Percentiles rank a stretch among this genome's conserved stretches.
Conservation (phyloP, 1,140 invertebrate species). For the Drosophila navojoa region DNA sequence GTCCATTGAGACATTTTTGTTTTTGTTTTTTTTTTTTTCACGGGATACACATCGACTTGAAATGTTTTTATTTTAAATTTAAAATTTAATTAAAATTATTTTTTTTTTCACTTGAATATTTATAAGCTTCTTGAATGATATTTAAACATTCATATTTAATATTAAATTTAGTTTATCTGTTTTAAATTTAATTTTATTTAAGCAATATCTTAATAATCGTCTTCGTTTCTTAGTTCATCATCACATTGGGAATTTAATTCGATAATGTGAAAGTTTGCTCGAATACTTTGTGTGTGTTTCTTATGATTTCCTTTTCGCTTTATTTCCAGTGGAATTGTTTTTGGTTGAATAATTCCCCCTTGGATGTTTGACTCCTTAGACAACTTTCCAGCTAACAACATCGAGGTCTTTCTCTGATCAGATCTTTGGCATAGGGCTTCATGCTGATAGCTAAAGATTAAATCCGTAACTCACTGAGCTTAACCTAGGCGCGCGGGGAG, state of each 20-base stretch:
- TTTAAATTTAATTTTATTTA: constrained; percentile 1
- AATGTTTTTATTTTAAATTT: background rate
- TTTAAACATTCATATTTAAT: constrained; percentile 14
- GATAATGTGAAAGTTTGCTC: constrained; percentile 35
- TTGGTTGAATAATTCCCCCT: constrained; percentile 27
- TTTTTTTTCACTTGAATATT: constrained; percentile 43
- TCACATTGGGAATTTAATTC: constrained; percentile 75
- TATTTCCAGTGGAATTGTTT: constrained; percentile 75
- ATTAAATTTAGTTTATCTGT: constrained; percentile 15
- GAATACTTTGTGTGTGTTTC: constrained; percentile 10
- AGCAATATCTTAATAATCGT: constrained; percentile 16
- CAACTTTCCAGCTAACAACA: constrained; percentile 1
- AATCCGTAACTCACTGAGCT: constrained; percentile 46
- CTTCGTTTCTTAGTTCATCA: constrained; percentile 30
- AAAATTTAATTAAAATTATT: constrained; percentile 37
- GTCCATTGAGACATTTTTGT: background rate
- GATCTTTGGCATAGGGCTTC: constrained; percentile 26
- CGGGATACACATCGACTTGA: background rate
- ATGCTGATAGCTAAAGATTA: constrained; percentile 49
- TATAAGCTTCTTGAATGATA: constrained; percentile 39
- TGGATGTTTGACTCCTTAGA: background rate
- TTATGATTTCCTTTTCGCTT: constrained; percentile 44
- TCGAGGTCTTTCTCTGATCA: constrained; percentile 25
- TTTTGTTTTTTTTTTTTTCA: background rate
- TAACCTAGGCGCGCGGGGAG: constrained; percentile 33